A percentile compares a stretch with the other conserved stretches of the same genome.
Evolutionary conservation across 2,797 vertebrate genomes (phyloP).

Genomic region (Peromyscus attwateri): DNA sequence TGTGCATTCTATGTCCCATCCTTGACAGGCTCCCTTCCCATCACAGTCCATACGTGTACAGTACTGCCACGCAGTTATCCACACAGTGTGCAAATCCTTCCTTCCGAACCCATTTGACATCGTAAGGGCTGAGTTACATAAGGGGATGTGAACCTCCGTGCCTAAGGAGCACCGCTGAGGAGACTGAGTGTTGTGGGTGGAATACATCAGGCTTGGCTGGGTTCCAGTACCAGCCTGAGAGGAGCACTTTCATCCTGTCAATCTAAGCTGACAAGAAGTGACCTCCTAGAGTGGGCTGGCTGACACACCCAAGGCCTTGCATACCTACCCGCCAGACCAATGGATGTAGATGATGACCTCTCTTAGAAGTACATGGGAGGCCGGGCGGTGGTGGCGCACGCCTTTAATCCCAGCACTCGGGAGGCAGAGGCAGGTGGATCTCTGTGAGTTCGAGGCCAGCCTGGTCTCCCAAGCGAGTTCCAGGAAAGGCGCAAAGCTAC

Average conservation of each 20-base stretch:
- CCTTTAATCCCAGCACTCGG: too few relatives aligned
- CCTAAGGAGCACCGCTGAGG: not conserved
- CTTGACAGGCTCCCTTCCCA: not conserved
- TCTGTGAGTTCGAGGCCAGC: too few relatives aligned
- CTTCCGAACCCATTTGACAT: slow-evolving; percentile 6
- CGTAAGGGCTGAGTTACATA: not conserved
- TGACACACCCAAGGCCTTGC: not conserved
- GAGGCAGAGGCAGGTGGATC: too few relatives aligned
- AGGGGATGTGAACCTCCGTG: not conserved
- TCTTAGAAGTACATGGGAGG: not conserved
- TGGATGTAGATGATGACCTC: not conserved
- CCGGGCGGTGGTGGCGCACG: too few relatives aligned
- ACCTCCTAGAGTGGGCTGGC: not conserved
- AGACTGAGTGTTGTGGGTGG: not conserved
- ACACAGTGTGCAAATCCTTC: not conserved
- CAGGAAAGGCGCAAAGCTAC: too few relatives aligned
- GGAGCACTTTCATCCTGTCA: not conserved
- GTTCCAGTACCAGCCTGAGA: not conserved
- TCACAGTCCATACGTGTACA: not conserved
- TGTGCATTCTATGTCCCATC: not conserved
- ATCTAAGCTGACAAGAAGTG: not conserved
- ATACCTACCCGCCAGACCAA: not conserved
- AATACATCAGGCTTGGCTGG: not conserved
- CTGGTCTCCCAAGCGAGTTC: too few relatives aligned
- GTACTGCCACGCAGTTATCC: not conserved